A percentile compares a stretch with the other conserved stretches of the same genome.
phyloP scores from a whole-genome alignment of 2,113 vertebrate species.

The Cinclus mexicanus region DNA sequence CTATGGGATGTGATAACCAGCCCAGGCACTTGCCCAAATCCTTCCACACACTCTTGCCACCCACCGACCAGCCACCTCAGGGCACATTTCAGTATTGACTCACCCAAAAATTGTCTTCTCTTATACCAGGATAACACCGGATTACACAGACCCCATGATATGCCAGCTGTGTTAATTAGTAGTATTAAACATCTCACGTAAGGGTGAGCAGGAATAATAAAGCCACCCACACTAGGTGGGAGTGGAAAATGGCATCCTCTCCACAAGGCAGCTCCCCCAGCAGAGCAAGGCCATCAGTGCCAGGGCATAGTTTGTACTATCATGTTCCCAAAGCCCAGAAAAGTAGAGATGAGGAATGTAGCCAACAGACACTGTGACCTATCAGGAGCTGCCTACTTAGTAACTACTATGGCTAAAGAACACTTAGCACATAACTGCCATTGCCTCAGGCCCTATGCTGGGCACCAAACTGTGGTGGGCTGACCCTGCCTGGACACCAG shows the following conservation, averaged over 20 bases:
- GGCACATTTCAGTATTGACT: neutral
- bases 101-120: neutral
- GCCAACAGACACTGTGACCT: neutral
- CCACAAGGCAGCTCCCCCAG: neutral
- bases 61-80: neutral
- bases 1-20: neutral
- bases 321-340: neutral
- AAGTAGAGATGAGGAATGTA: neutral
- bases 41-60: neutral
- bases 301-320: neutral
- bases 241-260: neutral
- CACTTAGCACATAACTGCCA: neutral
- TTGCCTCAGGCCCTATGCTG: accelerated
- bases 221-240: neutral
- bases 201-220: neutral
- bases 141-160: neutral
- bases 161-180: neutral
- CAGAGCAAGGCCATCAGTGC: neutral
- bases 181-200: neutral
- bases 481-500: neutral
- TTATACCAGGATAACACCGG: neutral
- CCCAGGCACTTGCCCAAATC: neutral
- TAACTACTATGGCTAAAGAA: neutral
- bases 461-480: neutral
- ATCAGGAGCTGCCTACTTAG: neutral